Evolutionary conservation across 1,140 invertebrate species (phyloP), one percentile per base, ranked within the genome.

Genomic region (Hylyphantes graminicola): DNA sequence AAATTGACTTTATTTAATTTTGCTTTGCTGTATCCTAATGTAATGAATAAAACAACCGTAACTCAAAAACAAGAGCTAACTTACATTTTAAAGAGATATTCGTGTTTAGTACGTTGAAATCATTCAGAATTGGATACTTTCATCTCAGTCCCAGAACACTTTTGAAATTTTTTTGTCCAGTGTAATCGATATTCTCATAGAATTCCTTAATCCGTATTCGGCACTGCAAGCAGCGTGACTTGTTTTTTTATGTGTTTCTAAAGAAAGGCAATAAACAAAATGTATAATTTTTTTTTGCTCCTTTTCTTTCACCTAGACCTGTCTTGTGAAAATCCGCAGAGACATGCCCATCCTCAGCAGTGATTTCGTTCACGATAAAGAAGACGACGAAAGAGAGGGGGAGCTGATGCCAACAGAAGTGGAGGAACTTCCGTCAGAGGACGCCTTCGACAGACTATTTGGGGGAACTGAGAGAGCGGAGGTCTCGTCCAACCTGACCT

Each of bases 261-360:
- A 35, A 35, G 35, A 35, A 61, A 7, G 17, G 6, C n/a, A 35
- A 35, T 35, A 35, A 35, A 35, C 2, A 35, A 35, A 35, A 35
- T 57, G 9, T 19, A 64, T 59, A 50, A 19, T 67, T 55, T 74
- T 12, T 79, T 48, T 53, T 50, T 65, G 51, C 9, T 79, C 48
- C 19, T 77, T 74, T 17, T 72, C 21, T 70, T 78, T n/a, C 54
- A 77, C 78, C 4, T 90, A 92, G 89, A 89, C 88, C 2, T 90
- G 88, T 87, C 87, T 94, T 53, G 91, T 91, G 21, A 93, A 91
- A 85, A 93, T 94, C 85, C 90, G 93, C 65, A 85, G 91, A n/a
- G 93, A 92, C 15, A 92, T 93, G 90, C 88, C 93, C 5, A 87
- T 90, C 87, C 89, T 90, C 79, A 53, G 87, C 73, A 84, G 87